phyloP scores from a whole-genome alignment of 2,888 invertebrate genomes.

The Papilio gigon region DNA sequence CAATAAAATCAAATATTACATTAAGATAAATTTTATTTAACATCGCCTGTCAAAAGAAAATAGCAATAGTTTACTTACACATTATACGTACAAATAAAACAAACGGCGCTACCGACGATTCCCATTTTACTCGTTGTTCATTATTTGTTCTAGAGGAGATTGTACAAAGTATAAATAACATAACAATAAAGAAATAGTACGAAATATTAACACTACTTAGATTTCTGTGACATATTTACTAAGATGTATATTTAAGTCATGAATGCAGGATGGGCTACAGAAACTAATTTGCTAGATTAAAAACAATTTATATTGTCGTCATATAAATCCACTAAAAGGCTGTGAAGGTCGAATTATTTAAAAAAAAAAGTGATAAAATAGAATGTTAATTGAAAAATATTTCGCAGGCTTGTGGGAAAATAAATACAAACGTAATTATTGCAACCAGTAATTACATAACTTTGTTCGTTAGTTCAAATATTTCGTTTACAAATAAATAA shows the following conservation, averaged over 20 bases:
- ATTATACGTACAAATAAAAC: background rate
- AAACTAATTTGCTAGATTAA: background rate
- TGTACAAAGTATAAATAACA: too few relatives aligned
- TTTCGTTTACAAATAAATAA: background rate
- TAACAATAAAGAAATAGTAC: background rate
- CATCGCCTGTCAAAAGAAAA: background rate
- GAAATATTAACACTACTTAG: constrained; percentile 3
- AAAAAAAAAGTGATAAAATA: too few relatives aligned
- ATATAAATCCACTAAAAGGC: too few relatives aligned
- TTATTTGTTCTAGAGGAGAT: too few relatives aligned
- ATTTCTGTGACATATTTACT: background rate
- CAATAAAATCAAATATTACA: background rate
- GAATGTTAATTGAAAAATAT: too few relatives aligned
- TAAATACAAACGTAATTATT: too few relatives aligned
- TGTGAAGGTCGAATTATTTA: too few relatives aligned
- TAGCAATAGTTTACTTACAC: background rate
- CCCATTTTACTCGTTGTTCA: too few relatives aligned
- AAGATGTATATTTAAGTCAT: constrained; percentile 20
- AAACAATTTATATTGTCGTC: too few relatives aligned
- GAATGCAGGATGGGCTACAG: background rate
- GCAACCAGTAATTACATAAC: too few relatives aligned
- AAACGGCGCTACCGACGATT: background rate
- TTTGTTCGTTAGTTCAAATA: too few relatives aligned
- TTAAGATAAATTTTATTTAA: background rate
- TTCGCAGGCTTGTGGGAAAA: too few relatives aligned